Evolutionary conservation across 2,888 invertebrate species (phyloP).

Genomic region (Cremastinae sp.): DNA sequence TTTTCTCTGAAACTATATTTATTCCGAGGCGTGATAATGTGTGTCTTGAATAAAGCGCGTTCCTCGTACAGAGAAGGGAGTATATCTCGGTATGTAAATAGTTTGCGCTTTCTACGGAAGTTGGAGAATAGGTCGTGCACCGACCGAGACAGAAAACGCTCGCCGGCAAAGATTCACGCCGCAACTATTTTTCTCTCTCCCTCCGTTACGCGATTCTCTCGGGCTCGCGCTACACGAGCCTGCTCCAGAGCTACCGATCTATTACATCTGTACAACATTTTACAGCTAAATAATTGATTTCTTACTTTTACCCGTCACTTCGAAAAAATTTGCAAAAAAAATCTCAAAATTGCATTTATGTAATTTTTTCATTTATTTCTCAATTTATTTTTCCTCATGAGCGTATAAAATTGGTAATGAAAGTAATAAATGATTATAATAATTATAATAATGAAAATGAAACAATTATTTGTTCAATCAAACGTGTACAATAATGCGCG

Average conservation of each 20-base stretch:
- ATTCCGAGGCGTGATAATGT: not conserved
- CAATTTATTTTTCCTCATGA: no score
- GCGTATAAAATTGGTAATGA: no score
- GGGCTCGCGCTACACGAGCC: constrained; percentile 13
- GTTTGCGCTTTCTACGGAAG: constrained; percentile 71
- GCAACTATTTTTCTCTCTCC: constrained; percentile 10
- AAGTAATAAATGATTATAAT: no score
- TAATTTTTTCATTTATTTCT: no score
- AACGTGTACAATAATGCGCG: no score
- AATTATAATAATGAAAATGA: no score
- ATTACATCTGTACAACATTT: constrained; percentile 54
- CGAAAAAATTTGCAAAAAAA: not conserved
- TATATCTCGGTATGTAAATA: constrained; percentile 65
- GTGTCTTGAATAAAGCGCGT: not conserved
- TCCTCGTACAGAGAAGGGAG: not conserved
- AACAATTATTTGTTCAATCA: no score
- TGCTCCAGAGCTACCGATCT: constrained; percentile 6
- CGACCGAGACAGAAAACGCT: not conserved
- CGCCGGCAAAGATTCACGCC: constrained; percentile 21
- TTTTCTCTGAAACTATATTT: no score
- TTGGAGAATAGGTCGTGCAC: constrained; percentile 59
- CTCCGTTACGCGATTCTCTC: constrained; percentile 52
- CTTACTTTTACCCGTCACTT: not conserved
- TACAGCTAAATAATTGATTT: constrained; percentile 56
- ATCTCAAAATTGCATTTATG: no score